phyloP scores from a whole-genome alignment of 1,140 invertebrate genomes.

The Nixonia krombeini region DNA sequence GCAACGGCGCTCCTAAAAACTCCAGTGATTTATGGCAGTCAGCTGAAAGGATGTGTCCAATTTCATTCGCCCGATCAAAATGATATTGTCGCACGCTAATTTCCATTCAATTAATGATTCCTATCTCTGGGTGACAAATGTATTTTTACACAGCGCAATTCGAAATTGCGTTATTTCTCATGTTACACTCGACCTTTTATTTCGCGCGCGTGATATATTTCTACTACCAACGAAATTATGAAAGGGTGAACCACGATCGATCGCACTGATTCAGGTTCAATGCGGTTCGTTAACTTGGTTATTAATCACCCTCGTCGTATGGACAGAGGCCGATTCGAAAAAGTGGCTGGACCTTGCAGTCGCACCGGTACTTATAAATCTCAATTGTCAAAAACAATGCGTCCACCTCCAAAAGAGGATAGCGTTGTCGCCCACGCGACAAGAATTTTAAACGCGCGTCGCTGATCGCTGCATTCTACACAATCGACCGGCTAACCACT shows the following conservation, averaged over 20 bases:
- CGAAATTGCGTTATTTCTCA: not conserved
- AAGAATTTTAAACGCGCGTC: conserved; percentile 50
- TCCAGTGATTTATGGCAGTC: too few species aligned
- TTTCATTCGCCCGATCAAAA: too few species aligned
- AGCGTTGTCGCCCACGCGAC: conserved; percentile 57
- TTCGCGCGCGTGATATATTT: conserved; percentile 5
- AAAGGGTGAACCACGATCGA: conserved; percentile 49
- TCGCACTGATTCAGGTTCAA: conserved; percentile 54
- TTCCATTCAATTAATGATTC: conserved; percentile 28
- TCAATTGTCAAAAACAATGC: conserved; percentile 62
- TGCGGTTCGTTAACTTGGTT: conserved; percentile 62
- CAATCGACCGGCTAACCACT: too few species aligned
- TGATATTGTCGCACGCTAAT: conserved; percentile 4
- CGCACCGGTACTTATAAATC: conserved; percentile 58
- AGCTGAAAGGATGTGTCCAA: too few species aligned
- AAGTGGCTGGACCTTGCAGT: conserved; percentile 51
- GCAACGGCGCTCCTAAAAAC: too few species aligned
- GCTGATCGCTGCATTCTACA: conserved; percentile 41
- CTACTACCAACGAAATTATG: conserved; percentile 35
- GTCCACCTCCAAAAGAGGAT: conserved; percentile 50
- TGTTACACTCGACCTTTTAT: not conserved
- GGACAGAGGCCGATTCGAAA: conserved; percentile 62
- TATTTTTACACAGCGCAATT: conserved; percentile 13
- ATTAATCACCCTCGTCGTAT: conserved; percentile 59
- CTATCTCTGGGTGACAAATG: conserved; percentile 39